Conservation (phyloP, 2,113 vertebrate species). For the Desmodus rotundus region DNA sequence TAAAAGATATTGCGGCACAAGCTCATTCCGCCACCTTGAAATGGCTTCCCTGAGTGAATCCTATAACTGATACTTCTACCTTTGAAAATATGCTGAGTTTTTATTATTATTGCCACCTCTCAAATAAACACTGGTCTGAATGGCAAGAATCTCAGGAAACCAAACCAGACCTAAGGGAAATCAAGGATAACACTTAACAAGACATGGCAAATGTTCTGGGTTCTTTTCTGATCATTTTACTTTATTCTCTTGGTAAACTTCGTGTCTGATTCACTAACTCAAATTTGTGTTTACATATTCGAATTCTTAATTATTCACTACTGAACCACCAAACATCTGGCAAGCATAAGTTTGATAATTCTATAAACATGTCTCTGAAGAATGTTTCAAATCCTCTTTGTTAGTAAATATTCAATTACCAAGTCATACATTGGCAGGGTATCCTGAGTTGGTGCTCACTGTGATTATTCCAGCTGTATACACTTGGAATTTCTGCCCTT, state of each 20-base stretch:
- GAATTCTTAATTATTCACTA: neutral
- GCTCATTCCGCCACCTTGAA: neutral
- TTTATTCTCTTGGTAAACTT: slow-evolving; percentile 36
- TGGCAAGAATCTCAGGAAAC: neutral
- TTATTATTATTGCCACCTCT: neutral
- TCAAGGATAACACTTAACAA: neutral
- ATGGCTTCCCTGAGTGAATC: neutral
- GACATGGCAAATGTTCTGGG: neutral
- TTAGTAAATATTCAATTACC: neutral
- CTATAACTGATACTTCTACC: neutral
- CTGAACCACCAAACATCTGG: slow-evolving; percentile 21
- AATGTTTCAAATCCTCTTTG: neutral
- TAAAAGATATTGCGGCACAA: neutral
- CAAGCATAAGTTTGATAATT: neutral
- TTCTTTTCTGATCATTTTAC: neutral
- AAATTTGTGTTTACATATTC: slow-evolving; percentile 51
- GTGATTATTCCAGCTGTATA: neutral
- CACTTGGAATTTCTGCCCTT: neutral
- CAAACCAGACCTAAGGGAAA: neutral
- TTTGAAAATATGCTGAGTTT: neutral
- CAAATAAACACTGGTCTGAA: neutral
- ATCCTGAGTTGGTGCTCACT: neutral
- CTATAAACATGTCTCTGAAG: slow-evolving; percentile 14
- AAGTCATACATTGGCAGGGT: neutral
- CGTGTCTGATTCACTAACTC: neutral